Conservation (phyloP, 2,113 vertebrate genomes). For the Tylochromis polylepis region DNA sequence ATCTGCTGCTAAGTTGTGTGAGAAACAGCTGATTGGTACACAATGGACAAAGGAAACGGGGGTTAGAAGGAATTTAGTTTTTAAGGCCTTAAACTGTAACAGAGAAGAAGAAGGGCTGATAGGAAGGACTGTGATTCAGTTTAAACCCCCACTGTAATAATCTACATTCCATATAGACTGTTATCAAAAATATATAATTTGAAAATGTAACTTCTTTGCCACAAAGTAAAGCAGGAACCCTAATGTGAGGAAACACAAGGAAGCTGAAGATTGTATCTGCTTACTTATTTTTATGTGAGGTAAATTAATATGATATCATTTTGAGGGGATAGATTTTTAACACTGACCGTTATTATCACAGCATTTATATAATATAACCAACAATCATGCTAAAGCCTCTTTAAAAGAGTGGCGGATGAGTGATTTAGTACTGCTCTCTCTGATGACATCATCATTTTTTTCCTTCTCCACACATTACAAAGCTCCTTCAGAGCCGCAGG, state of each 20-base stretch:
- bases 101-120: not conserved
- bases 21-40: slow-evolving; percentile 79
- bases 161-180: too few relatives aligned
- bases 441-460: not conserved
- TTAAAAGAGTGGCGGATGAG: not conserved
- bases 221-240: not conserved
- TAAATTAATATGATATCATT: not conserved
- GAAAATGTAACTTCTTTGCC: not conserved
- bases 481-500: not conserved
- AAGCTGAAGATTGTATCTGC: not conserved
- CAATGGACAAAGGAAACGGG: slow-evolving; percentile 71
- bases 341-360: not conserved
- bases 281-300: not conserved
- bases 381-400: not conserved
- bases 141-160: not conserved
- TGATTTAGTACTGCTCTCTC: not conserved
- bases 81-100: slow-evolving; percentile 31
- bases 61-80: not conserved
- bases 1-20: slow-evolving; percentile 64
- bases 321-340: not conserved
- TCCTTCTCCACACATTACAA: not conserved
- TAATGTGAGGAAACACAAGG: not conserved
- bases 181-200: not conserved
- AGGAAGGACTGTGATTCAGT: not conserved
- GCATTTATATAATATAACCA: not conserved